Base-by-base conservation (phyloP, 1,140 invertebrate genomes). In the Orchesella cincta region DNA sequence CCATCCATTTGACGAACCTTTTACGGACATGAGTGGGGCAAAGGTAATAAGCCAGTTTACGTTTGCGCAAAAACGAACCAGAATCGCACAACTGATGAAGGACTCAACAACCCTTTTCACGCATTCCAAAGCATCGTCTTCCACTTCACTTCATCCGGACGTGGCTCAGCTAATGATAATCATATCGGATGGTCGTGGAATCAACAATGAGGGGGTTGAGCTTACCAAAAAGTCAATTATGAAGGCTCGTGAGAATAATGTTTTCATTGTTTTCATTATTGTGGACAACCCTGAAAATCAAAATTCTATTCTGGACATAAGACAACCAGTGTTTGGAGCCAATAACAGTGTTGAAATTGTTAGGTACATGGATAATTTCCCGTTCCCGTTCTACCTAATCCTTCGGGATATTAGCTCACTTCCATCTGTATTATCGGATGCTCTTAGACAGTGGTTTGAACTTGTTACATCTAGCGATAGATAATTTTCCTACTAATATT, bases 301-400 rank as follows among this genome's bases (percentile, higher is more conserved):
- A 89, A 93, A 95, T 85, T 87, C 84, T 51, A 95, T 99, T 83
- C 88, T 98, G 83, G 96, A 98, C 83, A 95, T 98, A 79, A 89
- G 91, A 80, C 88, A 91, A 82, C 91, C 93, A 20, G 84, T 92
- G 8, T 92, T 96, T 82, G 85, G 84, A 62, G 76, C 81, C n/a
- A 88, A 89, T 84, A 87, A 88, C 79, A 82, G 90, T 16, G 83
- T 88, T 52, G 86, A 87, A 62, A 89, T 93, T 78, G 86, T 90
- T 83, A 89, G 90, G 18, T 98, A 98, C 85, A 91, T 99, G 88
- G 96, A 98, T 81, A 90, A 88, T 78, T 99, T 99, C 86, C 98
- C 98, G 5, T 99, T 99, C 84, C 96, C 97, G n/a, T 99, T 97
- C 87, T 99, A 99, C 85, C 89, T 99, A 29, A 93, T 99, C 81